phyloP scores from a whole-genome alignment of 1,140 invertebrate species.

The Eueides isabella region DNA sequence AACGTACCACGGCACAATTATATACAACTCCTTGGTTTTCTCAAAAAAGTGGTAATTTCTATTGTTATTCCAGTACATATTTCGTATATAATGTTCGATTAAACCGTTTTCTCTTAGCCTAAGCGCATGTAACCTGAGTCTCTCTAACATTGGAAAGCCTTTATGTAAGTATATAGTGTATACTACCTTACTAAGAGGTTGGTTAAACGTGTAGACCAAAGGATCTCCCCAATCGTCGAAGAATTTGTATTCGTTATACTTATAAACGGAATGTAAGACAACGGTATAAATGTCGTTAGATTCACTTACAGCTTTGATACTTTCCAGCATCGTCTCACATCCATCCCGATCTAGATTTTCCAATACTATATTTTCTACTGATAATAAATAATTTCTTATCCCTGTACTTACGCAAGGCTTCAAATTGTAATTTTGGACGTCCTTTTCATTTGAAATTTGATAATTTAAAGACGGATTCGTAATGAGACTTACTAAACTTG shows the following conservation, averaged over 20 bases:
- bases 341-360: neutral
- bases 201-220: slow-evolving; percentile 44
- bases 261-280: slow-evolving; percentile 41
- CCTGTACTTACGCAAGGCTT: slow-evolving; percentile 48
- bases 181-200: slow-evolving; percentile 47
- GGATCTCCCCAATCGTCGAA: slow-evolving; percentile 43
- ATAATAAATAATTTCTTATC: slow-evolving; percentile 34
- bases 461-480: slow-evolving; percentile 47
- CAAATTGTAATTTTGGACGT: slow-evolving; percentile 43
- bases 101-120: slow-evolving; percentile 57
- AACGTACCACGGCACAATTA: slow-evolving; percentile 50
- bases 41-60: slow-evolving; percentile 28
- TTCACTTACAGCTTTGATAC: slow-evolving; percentile 46
- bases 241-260: slow-evolving; percentile 48
- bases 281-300: slow-evolving; percentile 45
- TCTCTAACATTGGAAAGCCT: slow-evolving; percentile 54
- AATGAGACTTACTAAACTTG: slow-evolving; percentile 51
- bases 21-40: neutral
- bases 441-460: slow-evolving; percentile 46
- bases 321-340: slow-evolving; percentile 46
- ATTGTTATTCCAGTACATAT: slow-evolving; percentile 29
- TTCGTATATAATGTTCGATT: slow-evolving; percentile 33
- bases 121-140: slow-evolving; percentile 40
- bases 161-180: slow-evolving; percentile 59
- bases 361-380: neutral